Conservation (phyloP, 2,888 invertebrate genomes). For the Bugula neritina region DNA sequence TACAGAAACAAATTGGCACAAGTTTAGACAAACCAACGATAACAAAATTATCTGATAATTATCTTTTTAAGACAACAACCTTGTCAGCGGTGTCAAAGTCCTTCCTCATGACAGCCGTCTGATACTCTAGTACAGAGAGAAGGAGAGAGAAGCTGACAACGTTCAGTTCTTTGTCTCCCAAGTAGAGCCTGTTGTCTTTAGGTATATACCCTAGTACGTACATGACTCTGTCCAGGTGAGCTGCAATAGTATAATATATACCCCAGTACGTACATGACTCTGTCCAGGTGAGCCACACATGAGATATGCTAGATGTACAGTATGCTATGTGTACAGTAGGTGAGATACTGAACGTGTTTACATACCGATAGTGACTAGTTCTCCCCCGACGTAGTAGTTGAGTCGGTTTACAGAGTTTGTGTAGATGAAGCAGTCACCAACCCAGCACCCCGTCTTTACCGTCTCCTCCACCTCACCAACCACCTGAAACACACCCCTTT, state of each 20-base stretch:
- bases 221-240: conserved; percentile 65
- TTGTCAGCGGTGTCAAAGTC: conserved; percentile 93
- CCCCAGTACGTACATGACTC: conserved; percentile 91
- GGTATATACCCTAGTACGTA: conserved; percentile 94
- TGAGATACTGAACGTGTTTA: too few relatives aligned
- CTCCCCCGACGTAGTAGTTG: conserved; percentile 98
- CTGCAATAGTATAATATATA: conserved; percentile 56
- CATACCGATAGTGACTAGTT: conserved; percentile 79
- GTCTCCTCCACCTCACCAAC: conserved; percentile 81
- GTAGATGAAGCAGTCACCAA: conserved; percentile 98
- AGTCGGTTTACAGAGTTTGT: conserved; percentile 94
- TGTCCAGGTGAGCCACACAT: conserved; percentile 34
- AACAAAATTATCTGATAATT: too few relatives aligned
- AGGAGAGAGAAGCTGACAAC: conserved; percentile 71
- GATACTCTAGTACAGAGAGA: conserved; percentile 92
- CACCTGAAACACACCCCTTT: conserved; percentile 61
- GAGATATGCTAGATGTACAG: too few relatives aligned
- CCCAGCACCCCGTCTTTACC: conserved; percentile 92
- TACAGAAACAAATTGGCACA: too few relatives aligned
- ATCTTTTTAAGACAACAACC: too few relatives aligned
- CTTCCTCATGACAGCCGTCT: conserved; percentile 97
- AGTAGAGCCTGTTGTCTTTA: conserved; percentile 86
- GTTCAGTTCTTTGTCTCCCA: conserved; percentile 95
- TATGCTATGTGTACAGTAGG: too few relatives aligned
- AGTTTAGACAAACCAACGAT: too few relatives aligned